A percentile compares a stretch with the other conserved stretches of the same genome.
Conservation (phyloP, 1,140 invertebrate species). For the Drosophila ercepeae region DNA sequence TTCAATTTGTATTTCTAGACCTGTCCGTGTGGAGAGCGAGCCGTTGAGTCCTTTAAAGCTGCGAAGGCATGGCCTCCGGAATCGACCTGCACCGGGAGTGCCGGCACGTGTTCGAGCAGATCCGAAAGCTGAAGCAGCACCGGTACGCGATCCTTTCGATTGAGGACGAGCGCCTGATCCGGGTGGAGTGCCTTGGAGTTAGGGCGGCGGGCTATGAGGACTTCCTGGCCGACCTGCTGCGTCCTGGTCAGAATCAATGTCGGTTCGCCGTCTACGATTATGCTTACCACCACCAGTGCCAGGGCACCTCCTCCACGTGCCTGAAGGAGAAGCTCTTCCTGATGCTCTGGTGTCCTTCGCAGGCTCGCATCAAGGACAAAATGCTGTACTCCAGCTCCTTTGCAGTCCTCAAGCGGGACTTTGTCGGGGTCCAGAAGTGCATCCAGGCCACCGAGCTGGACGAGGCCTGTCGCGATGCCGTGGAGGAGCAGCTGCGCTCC, state of each 20-base stretch:
- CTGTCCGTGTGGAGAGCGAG: neutral
- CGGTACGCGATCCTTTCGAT: slow-evolving; percentile 56
- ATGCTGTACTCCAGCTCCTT: slow-evolving; percentile 66
- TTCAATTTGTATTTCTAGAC: neutral
- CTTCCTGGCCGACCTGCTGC: slow-evolving; percentile 38
- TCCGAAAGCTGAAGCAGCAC: slow-evolving; percentile 39
- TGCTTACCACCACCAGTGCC: slow-evolving; percentile 40
- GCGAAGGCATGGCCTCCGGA: slow-evolving; percentile 44
- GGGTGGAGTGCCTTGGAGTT: slow-evolving; percentile 31
- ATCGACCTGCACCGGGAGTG: slow-evolving; percentile 38
- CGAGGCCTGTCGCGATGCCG: slow-evolving; percentile 22
- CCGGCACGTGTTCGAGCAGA: slow-evolving; percentile 44
- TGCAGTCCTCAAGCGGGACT: slow-evolving; percentile 33
- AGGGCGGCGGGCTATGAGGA: slow-evolving; percentile 41
- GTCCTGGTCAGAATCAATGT: slow-evolving; percentile 26
- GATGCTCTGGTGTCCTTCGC: slow-evolving; percentile 55
- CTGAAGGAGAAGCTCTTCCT: slow-evolving; percentile 57
- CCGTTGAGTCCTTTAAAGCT: neutral
- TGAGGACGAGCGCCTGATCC: slow-evolving; percentile 26
- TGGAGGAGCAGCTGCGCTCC: slow-evolving; percentile 47
- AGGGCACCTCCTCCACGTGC: slow-evolving; percentile 21
- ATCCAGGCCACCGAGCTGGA: slow-evolving; percentile 61
- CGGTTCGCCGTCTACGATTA: slow-evolving; percentile 60
- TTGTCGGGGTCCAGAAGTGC: slow-evolving; percentile 47
- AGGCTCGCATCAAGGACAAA: slow-evolving; percentile 54